Percentiles rank a stretch among this genome's conserved stretches.
phyloP scores from a whole-genome alignment of 2,113 vertebrate species.

The Corythaixoides concolor region DNA sequence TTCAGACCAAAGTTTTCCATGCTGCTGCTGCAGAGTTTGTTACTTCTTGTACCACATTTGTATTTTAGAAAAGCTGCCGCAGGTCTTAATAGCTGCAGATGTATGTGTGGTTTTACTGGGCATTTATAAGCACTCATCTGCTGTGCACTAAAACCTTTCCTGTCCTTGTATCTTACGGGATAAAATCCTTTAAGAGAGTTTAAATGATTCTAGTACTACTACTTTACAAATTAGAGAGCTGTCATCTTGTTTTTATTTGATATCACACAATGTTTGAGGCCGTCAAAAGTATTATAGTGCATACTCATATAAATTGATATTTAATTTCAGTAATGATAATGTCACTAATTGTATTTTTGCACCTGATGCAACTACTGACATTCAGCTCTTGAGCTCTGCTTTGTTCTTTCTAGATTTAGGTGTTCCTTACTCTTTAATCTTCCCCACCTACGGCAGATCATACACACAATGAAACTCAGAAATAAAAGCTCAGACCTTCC shows the following conservation, averaged over 20 bases:
- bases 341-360: slow-evolving; percentile 24
- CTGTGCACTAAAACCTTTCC: neutral
- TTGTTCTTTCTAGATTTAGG: neutral
- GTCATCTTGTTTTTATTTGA: neutral
- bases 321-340: slow-evolving; percentile 32
- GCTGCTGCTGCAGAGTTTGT: slow-evolving; percentile 1
- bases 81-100: neutral
- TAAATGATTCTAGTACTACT: neutral
- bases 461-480: neutral
- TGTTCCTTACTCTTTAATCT: neutral
- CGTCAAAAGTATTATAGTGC: neutral
- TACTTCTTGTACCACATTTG: neutral
- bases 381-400: neutral
- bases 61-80: slow-evolving; percentile 6
- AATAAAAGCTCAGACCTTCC: neutral
- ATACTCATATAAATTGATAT: neutral
- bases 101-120: neutral
- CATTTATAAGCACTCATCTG: neutral
- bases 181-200: slow-evolving; percentile 35
- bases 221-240: neutral
- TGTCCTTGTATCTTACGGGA: neutral
- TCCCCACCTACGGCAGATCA: neutral
- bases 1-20: neutral
- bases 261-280: neutral
- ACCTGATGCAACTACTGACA: neutral